Evolutionary conservation across 37 sponge, comb jelly and placozoan genomes (phyloP), one percentile per base, ranked within the genome.

Genomic region (Spongilla lacustris): DNA sequence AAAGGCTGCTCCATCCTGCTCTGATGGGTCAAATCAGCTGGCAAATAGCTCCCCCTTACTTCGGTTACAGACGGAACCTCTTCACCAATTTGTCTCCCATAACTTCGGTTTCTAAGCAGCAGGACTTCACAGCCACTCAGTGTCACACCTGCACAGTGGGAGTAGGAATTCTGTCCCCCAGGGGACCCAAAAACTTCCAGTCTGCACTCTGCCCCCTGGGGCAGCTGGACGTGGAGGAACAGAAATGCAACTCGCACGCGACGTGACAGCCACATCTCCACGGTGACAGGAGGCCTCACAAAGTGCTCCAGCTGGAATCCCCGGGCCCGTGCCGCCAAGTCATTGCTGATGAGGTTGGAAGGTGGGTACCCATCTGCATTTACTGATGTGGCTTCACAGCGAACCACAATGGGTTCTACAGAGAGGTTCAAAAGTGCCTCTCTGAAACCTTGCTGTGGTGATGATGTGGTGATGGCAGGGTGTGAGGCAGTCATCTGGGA

Each of bases 271-370:
- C 82, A 24, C 9, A 93, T 5, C 3, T 68, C 38, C 14, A 95
- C 5, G n/a, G 50, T n/a, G 24, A 95, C 79, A 17, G 96, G 96
- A 4, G 96, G 88, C 0, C 87, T 46, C 24, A 95, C 67, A 50
- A 90, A 95, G 32, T 84, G 95, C 66, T 92, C 96, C 48, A 86
- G 79, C 38, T 78, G 81, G 71, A 90, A 90, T 0, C 96, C 96
- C 46, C 46, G 83, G 29, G 32, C 23, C 29, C 87, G 70, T 13
- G 87, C 68, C 25, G 5, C 67, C 2, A 9, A 17, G 13, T 66
- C 37, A 4, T 35, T 25, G 14, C 25, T 36, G 27, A 27, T 46
- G 2, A 94, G 77, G 49, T 94, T 94, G n/a, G 50, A 23, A 31
- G 77, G 68, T 1, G 81, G 76, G 71, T 91, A 50, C n/a, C 77